Evolutionary conservation across 1,140 invertebrate genomes (phyloP), one percentile per base, ranked within the genome.

Genomic region (Drosophila sproati): DNA sequence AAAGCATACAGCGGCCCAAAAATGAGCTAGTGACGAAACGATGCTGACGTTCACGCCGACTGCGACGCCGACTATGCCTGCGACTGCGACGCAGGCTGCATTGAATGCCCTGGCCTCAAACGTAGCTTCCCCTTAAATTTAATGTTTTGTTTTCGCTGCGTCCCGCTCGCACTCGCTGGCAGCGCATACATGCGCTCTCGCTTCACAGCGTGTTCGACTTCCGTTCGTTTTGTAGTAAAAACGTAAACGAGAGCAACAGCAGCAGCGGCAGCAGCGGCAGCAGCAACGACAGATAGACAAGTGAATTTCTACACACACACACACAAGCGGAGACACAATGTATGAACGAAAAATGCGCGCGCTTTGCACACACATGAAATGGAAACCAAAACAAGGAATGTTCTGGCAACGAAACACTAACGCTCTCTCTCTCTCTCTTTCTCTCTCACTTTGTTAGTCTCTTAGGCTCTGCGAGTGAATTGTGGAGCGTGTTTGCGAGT

Each of bases 71-170:
- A 43, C 35, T 43, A 10, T 6, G 20, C 34, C 48, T 20, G 34
- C n/a, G 45, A 29, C 63, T 47, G 47, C 39, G 66, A 59, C 28
- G 52, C 47, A 59, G 48, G 32, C 31, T 52, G 67, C 67, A 45
- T 29, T 31, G 57, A 10, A 39, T 48, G 50, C 34, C 31, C 43
- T 68, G 48, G 55, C 64, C 48, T 55, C 56, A 68, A 68, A 68
- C 64, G 71, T 68, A 69, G 64, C 70, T 62, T 70, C 80, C 80
- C 71, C 72, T 73, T 45, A 73, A 79, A 76, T 82, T 82, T 86
- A 75, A 80, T 80, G 82, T 86, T 86, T 86, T 86, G 82, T 86
- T 87, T 86, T 86, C 82, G 82, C 63, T 82, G 62, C 59, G 45
- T 87, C 78, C 52, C 64, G 71, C 67, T 86, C 63, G 61, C 75